Conservation (phyloP, 2,888 invertebrate genomes). For the Sinodicranocentrus sp. region DNA sequence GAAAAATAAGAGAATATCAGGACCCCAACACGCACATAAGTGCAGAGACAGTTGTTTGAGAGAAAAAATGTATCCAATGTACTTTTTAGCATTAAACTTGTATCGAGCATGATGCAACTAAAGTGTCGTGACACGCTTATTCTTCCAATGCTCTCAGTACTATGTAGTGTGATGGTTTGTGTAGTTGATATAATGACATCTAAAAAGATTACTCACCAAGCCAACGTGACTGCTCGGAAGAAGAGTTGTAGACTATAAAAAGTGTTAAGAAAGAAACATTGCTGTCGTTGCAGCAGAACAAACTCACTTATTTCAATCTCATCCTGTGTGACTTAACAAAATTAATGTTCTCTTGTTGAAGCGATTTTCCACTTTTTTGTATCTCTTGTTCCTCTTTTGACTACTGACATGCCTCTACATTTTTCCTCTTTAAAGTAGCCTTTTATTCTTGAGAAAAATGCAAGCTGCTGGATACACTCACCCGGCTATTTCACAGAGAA, state of each 20-base stretch:
- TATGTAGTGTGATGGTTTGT: too few relatives aligned
- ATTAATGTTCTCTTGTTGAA: conserved; percentile 55
- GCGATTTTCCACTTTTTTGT: conserved; percentile 25
- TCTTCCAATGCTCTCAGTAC: not conserved
- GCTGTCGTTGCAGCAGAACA: conserved; percentile 45
- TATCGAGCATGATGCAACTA: not conserved
- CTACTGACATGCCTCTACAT: too few relatives aligned
- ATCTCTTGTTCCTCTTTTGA: not conserved
- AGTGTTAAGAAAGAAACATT: conserved; percentile 57
- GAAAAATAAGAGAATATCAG: conserved; percentile 6
- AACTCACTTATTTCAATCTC: conserved; percentile 53
- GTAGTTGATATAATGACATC: conserved; percentile 1
- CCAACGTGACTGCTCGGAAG: conserved; percentile 10
- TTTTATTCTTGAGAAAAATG: not conserved
- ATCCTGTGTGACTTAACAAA: conserved; percentile 52
- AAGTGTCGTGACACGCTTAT: conserved; percentile 29
- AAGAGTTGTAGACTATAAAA: conserved; percentile 19
- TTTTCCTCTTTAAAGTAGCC: conserved; percentile 3
- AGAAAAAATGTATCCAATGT: not conserved
- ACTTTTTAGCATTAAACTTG: not conserved
- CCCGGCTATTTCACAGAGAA: conserved; percentile 1
- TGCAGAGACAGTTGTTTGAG: not conserved
- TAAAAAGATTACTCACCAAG: conserved; percentile 30
- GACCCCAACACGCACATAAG: too few relatives aligned
- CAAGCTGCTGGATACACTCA: too few relatives aligned